Base-by-base conservation (phyloP, 2,113 vertebrate genomes). In the Felis chaus region DNA sequence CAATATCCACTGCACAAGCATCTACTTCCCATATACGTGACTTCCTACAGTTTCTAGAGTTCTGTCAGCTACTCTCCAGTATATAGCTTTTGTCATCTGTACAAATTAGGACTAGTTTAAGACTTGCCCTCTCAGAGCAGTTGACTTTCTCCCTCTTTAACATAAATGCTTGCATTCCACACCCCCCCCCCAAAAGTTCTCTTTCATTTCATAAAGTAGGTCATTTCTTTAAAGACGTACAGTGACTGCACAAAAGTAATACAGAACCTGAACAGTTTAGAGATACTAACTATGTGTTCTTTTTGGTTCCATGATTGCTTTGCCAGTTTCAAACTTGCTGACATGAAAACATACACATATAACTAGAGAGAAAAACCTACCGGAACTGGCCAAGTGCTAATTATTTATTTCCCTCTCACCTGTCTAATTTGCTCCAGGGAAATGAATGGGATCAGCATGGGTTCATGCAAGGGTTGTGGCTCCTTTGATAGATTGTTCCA, bases 351-450 rank as follows among this genome's bases (percentile, higher is more conserved):
- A 94, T 33, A 5, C 9, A 36, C 18, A 36, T 69, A 69, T 19
- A 90, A 13, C 11, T 55, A 95, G 29, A 86, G 2, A 19, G 19
- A n/a, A 71, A 94, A 87, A 39, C 7, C 10, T 95, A 41, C n/a
- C 39, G 65, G 53, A 88, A 80, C 21, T 91, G 93, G 21, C 68
- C 84, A 41, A 87, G 57, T 97, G 80, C 48, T 96, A 94, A 95
- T 74, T 96, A 73, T 91, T 95, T 93, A 79, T 93, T 97, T 90
- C 31, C 31, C 29, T 96, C 33, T 94, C n/a, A 57, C 31, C 39
- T 97, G 57, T 92, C n/a, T 93, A 91, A 94, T 93, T 94, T 55
- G 29, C 81, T 96, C 21, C 15, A 50, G 65, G 94, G 71, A 91
- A 93, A 95, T 68, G 29, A 79, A 55, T 82, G n/a, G 57, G 68